Percentiles rank a stretch among this genome's conserved stretches.
phyloP scores from a whole-genome alignment of 2,113 vertebrate species.

The Callaeas wilsoni region DNA sequence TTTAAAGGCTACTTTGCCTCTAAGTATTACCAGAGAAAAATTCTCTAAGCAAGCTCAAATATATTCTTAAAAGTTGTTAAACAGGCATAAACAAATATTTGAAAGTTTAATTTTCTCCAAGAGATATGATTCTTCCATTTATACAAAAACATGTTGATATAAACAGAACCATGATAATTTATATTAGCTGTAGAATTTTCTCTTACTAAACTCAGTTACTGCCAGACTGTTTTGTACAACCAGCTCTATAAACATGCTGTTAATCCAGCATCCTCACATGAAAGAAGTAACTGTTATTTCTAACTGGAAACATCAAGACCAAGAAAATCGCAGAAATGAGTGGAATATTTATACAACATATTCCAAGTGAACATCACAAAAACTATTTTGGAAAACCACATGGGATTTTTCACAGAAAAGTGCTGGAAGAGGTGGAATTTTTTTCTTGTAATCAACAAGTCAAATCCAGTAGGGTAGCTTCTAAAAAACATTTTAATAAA shows the following conservation, averaged over 20 bases:
- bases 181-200: neutral
- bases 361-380: neutral
- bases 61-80: neutral
- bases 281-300: neutral
- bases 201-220: neutral
- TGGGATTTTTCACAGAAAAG: neutral
- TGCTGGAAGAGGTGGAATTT: neutral
- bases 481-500: neutral
- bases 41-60: neutral
- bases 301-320: neutral
- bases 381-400: neutral
- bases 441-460: neutral
- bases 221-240: slow-evolving; percentile 5
- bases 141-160: neutral
- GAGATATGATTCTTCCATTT: neutral
- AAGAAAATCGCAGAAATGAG: neutral
- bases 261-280: neutral
- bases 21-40: neutral
- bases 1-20: neutral
- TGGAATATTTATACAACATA: neutral
- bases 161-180: neutral
- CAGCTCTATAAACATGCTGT: neutral
- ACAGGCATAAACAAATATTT: neutral
- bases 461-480: neutral
- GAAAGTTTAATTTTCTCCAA: neutral